A percentile compares a stretch with the other conserved stretches of the same genome.
Conservation (phyloP, 2,888 invertebrate species). For the Himalopsyche anomala region DNA sequence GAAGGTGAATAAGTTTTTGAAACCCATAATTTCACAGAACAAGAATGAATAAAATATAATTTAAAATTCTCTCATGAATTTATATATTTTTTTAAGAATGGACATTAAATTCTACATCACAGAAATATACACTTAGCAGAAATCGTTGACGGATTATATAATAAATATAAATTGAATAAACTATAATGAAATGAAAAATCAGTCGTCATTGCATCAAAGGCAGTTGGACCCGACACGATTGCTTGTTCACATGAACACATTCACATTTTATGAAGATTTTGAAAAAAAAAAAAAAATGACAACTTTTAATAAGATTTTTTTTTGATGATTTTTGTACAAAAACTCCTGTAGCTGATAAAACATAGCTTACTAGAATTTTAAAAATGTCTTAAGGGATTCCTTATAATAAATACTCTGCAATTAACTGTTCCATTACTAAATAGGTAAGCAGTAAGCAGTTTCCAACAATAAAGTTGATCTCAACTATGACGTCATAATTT, state of each 20-base stretch:
- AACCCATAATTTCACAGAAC: neutral
- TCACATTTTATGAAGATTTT: slow-evolving; percentile 32
- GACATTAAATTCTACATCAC: slow-evolving; percentile 54
- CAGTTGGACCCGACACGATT: slow-evolving; percentile 55
- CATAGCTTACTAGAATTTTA: too few species aligned
- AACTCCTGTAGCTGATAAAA: too few species aligned
- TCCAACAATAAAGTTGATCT: too few species aligned
- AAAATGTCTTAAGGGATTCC: neutral
- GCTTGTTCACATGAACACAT: slow-evolving; percentile 47
- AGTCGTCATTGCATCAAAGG: slow-evolving; percentile 45
- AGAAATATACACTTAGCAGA: slow-evolving; percentile 30
- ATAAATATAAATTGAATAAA: neutral
- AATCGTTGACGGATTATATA: neutral
- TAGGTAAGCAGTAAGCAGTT: too few species aligned
- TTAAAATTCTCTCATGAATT: slow-evolving; percentile 4
- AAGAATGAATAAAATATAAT: slow-evolving; percentile 36
- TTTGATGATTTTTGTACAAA: too few species aligned
- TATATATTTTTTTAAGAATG: slow-evolving; percentile 14
- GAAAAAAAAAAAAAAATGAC: too few species aligned
- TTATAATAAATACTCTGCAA: too few species aligned
- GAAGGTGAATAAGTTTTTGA: slow-evolving; percentile 8
- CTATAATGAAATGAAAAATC: slow-evolving; percentile 17
- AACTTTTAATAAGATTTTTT: too few species aligned
- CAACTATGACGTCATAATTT: too few species aligned
- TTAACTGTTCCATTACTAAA: too few species aligned